These are phyloP conservation scores for Progne subis DNA, from an alignment of 2,113 vertebrate species.

Conservation along the genomic window DNA sequence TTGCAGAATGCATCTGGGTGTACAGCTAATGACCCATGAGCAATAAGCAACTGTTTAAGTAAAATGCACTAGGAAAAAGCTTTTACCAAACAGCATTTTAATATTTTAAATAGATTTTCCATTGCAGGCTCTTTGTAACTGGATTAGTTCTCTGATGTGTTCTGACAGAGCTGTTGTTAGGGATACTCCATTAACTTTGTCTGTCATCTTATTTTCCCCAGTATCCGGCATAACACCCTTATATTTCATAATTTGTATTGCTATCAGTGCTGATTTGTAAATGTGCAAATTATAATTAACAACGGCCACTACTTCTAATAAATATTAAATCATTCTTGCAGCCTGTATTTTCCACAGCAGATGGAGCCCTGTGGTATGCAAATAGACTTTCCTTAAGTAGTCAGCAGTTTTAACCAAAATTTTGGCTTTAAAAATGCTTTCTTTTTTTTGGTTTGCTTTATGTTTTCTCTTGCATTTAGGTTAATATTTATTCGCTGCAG, in stretches of 20 bases:
- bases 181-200: slow-evolving; percentile 98
- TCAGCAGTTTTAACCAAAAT: slow-evolving; percentile 86
- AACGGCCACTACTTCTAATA: slow-evolving; percentile 94
- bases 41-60: slow-evolving; percentile 98
- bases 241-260: slow-evolving; percentile 99
- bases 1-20: slow-evolving; percentile 85
- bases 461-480: slow-evolving; percentile 81
- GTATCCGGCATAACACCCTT: slow-evolving; percentile 89
- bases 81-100: slow-evolving; percentile 98
- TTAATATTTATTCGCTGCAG: slow-evolving; percentile 91
- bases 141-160: slow-evolving; percentile 97
- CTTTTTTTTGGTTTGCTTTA: slow-evolving; percentile 71
- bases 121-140: slow-evolving; percentile 89
- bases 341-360: slow-evolving; percentile 88
- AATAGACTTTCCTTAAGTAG: slow-evolving; percentile 85
- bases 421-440: slow-evolving; percentile 80
- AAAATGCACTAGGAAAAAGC: slow-evolving; percentile 90
- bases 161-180: slow-evolving; percentile 96
- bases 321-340: slow-evolving; percentile 98
- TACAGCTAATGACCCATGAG: slow-evolving; percentile 95
- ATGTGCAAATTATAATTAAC: slow-evolving; percentile 99
- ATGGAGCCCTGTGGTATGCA: slow-evolving; percentile 94
- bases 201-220: slow-evolving; percentile 94
- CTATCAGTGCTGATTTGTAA: slow-evolving; percentile 99
- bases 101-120: slow-evolving; percentile 98